Percentiles rank a stretch among this genome's conserved stretches.
phyloP scores from a whole-genome alignment of 2,113 vertebrate genomes.

The Ptyas mucosa region DNA sequence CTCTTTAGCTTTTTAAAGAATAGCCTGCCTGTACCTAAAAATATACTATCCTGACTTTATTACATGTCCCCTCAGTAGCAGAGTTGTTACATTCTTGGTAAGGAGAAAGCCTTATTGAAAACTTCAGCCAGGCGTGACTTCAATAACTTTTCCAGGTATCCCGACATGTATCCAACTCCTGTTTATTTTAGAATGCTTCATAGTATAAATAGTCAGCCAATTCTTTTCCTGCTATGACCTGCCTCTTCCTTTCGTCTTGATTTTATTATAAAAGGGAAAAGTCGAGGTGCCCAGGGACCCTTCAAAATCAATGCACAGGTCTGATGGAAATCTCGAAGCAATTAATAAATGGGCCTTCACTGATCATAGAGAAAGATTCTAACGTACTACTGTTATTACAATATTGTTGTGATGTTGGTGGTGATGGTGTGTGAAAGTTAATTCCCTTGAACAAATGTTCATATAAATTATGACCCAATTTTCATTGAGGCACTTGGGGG shows the following conservation, averaged over 20 bases:
- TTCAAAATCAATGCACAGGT: neutral
- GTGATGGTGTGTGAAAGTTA: slow-evolving; percentile 8
- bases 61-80: neutral
- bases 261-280: neutral
- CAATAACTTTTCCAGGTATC: neutral
- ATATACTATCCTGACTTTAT: neutral
- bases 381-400: slow-evolving; percentile 50
- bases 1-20: neutral
- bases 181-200: neutral
- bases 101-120: neutral
- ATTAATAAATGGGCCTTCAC: neutral
- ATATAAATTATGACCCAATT: slow-evolving; percentile 47
- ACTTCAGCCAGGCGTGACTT: neutral
- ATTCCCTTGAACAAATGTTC: slow-evolving; percentile 51
- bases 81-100: neutral
- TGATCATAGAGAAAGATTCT: neutral
- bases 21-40: neutral
- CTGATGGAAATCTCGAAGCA: neutral
- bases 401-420: slow-evolving; percentile 39
- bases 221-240: neutral
- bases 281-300: neutral
- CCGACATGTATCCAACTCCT: neutral
- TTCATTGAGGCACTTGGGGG: neutral
- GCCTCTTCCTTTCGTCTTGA: neutral
- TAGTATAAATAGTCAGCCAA: neutral